A percentile compares a stretch with the other conserved stretches of the same genome.
Conservation (phyloP, 2,113 vertebrate species). For the Cichladusa arquata region DNA sequence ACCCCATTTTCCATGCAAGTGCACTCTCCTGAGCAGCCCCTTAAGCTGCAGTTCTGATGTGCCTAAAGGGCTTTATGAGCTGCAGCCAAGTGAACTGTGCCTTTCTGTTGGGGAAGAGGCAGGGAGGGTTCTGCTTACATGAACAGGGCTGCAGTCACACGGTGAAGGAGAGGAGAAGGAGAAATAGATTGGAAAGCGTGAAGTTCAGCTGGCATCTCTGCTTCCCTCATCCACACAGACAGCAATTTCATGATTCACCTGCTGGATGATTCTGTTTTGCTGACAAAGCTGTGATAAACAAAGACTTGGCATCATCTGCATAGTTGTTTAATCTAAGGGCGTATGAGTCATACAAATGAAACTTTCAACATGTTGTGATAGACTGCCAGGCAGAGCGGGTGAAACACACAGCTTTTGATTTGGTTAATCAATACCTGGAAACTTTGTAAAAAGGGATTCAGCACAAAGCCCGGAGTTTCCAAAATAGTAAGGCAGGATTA, state of each 20-base stretch:
- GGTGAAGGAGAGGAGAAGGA: background rate
- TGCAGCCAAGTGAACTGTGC: background rate
- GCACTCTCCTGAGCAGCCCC: background rate
- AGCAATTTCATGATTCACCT: slow-evolving; percentile 52
- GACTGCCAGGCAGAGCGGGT: background rate
- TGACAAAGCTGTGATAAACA: slow-evolving; percentile 29
- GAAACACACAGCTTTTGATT: background rate
- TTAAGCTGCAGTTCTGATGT: background rate
- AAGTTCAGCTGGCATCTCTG: background rate
- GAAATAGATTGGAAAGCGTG: background rate
- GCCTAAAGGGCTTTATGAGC: background rate
- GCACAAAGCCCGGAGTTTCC: background rate
- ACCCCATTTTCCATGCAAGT: background rate
- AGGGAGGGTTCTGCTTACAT: background rate
- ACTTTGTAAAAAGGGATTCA: background rate
- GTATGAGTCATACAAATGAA: background rate
- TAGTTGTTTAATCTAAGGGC: background rate
- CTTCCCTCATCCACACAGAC: background rate
- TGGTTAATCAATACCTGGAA: background rate
- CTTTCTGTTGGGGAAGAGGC: background rate
- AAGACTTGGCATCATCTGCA: background rate
- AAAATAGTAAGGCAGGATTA: background rate
- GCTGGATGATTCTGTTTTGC: slow-evolving; percentile 31
- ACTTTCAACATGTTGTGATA: background rate
- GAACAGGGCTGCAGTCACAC: background rate